These are phyloP conservation scores for Chaunax sp. DNA, from an alignment of 2,797 vertebrate species.

Conservation along the genomic window DNA sequence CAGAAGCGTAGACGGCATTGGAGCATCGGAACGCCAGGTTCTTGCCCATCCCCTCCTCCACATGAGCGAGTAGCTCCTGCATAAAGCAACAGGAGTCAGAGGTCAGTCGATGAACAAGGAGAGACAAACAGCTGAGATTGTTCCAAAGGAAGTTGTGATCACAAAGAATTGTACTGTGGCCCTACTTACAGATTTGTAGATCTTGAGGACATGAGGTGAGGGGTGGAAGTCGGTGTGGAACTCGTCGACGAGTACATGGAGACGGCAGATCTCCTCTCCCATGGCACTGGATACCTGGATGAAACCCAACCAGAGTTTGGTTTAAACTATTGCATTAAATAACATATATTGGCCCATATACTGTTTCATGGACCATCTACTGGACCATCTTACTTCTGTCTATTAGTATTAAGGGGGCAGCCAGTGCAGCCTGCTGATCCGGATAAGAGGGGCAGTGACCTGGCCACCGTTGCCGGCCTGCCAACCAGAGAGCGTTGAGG, in stretches of 20 bases:
- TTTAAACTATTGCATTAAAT: too few relatives aligned
- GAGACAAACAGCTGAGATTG: neutral
- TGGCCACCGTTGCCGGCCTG: too few relatives aligned
- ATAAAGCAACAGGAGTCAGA: slow-evolving; percentile 30
- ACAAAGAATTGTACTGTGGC: neutral
- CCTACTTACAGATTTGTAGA: slow-evolving; percentile 92
- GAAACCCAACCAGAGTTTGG: neutral
- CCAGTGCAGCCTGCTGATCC: too few relatives aligned
- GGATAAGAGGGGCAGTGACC: too few relatives aligned
- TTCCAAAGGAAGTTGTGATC: neutral
- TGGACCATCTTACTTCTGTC: too few relatives aligned
- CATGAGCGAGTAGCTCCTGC: slow-evolving; percentile 93
- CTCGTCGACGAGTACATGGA: slow-evolving; percentile 93
- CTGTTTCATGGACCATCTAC: too few relatives aligned
- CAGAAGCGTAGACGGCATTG: slow-evolving; percentile 87
- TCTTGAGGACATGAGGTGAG: slow-evolving; percentile 90
- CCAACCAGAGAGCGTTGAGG: too few relatives aligned
- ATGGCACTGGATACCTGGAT: slow-evolving; percentile 93
- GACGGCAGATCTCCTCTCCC: slow-evolving; percentile 96
- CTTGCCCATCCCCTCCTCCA: slow-evolving; percentile 96
- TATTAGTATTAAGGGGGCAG: too few relatives aligned
- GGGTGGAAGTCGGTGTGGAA: slow-evolving; percentile 94
- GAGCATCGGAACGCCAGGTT: slow-evolving; percentile 96
- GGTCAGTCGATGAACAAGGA: neutral
- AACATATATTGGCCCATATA: too few relatives aligned